Evolutionary conservation across 2,113 vertebrate species (phyloP), one percentile per base, ranked within the genome.

Genomic region (Sylvicapra grimmia): DNA sequence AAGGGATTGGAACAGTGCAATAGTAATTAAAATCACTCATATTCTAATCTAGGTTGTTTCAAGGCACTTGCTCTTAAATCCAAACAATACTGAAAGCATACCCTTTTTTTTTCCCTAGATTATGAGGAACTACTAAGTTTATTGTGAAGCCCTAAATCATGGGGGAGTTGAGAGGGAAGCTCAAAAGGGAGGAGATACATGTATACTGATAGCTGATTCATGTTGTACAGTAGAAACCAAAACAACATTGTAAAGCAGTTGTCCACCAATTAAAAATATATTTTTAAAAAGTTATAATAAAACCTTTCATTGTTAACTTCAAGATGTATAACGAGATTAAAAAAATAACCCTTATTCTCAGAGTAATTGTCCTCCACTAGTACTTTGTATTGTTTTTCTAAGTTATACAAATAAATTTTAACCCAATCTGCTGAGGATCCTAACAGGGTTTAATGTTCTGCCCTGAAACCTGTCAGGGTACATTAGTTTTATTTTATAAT

Each of bases 11-110:
- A 94, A 11, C 56, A 49, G 8, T 86, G 18, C 96, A 63, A 49
- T 93, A 59, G 68, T 87, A 79, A 93, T 83, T 89, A 77, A 95
- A 94, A 95, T 56, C 15, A 82, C 44, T 82, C 96, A 31, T 18
- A 49, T 86, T 98, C 51, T 88, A 77, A 80, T 93, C 29, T 59
- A 92, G 87, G 58, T 29, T 87, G 3, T 82, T 90, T 92, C 72
- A 96, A 94, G 23, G 3, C 29, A 36, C 16, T 40, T 82, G 47
- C 31, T 93, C 21, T 93, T 90, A 88, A 90, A 89, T 36, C 15
- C 53, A 94, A 82, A 56, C 31, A 58, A 9, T n/a, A 59, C 33
- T 63, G 79, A 89, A 40, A 83, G 16, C 18, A 49, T 86, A 4
- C 19, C 19, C 21, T 56, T 63, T 89, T 54, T 61, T 59, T 59